Conservation (phyloP, 2,888 invertebrate species). For the Drosophila neonasuta region DNA sequence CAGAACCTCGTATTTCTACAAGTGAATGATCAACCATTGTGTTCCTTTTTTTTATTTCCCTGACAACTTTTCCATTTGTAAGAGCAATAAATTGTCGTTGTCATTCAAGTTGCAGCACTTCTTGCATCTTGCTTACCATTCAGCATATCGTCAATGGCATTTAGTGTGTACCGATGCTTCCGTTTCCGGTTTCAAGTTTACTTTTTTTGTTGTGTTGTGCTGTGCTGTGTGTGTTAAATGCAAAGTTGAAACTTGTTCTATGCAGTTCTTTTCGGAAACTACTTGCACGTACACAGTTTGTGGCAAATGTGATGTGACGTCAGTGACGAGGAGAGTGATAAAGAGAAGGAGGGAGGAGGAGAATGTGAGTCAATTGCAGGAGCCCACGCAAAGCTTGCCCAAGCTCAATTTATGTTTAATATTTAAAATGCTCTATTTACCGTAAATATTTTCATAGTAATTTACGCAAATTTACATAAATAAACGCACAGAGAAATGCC, state of each 20-base stretch:
- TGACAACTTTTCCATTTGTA: not conserved
- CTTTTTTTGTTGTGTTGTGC: conserved; percentile 18
- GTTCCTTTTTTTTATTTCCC: not conserved
- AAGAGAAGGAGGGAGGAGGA: not conserved
- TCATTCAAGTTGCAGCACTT: not conserved
- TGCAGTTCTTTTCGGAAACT: conserved; percentile 39
- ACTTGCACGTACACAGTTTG: conserved; percentile 59
- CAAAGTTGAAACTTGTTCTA: conserved; percentile 47
- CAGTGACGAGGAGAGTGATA: conserved; percentile 1
- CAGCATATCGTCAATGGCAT: conserved; percentile 50
- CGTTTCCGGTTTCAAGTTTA: conserved; percentile 56
- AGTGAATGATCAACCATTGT: not conserved
- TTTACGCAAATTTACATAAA: conserved; percentile 75
- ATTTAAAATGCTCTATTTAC: conserved; percentile 71
- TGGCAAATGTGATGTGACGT: conserved; percentile 25
- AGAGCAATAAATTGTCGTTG: conserved; percentile 20
- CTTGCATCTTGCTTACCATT: conserved; percentile 28
- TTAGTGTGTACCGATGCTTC: conserved; percentile 57
- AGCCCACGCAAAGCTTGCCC: conserved; percentile 23
- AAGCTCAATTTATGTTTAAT: conserved; percentile 56
- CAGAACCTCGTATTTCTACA: too few relatives aligned
- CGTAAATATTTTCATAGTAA: conserved; percentile 73
- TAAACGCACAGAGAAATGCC: conserved; percentile 45
- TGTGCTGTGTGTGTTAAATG: conserved; percentile 41
- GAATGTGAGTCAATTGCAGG: conserved; percentile 29